A percentile compares a stretch with the other conserved stretches of the same genome.
phyloP scores from a whole-genome alignment of 2,797 vertebrate genomes.

The Xenentodon cancila region DNA sequence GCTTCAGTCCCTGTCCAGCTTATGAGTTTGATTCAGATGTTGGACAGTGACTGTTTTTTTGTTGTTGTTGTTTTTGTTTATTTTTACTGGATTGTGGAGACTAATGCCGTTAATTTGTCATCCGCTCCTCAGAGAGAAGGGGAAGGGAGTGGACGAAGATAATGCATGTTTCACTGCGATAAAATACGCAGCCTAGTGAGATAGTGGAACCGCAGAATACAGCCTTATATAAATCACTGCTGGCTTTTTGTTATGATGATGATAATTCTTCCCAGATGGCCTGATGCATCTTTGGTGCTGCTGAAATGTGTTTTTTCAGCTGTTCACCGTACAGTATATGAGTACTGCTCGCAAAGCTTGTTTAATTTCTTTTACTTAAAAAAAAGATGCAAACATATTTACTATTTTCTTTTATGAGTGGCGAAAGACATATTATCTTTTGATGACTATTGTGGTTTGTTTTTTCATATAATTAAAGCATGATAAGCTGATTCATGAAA shows the following conservation, averaged over 20 bases:
- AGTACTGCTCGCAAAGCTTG: constrained; percentile 27
- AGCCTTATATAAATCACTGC: constrained; percentile 69
- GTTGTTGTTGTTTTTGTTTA: too few species aligned
- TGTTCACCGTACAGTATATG: not conserved
- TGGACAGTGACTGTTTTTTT: constrained; percentile 40
- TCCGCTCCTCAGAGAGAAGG: constrained; percentile 37
- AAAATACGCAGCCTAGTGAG: constrained; percentile 69
- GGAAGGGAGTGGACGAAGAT: constrained; percentile 60
- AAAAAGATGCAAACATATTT: constrained; percentile 4
- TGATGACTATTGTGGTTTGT: too few species aligned
- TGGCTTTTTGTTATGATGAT: constrained; percentile 67
- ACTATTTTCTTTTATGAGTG: not conserved
- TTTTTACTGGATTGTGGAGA: constrained; percentile 55
- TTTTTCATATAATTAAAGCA: too few species aligned
- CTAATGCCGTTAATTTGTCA: constrained; percentile 64
- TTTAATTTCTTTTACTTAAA: constrained; percentile 30
- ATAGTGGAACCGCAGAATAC: constrained; percentile 61
- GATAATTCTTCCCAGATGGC: constrained; percentile 78
- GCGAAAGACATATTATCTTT: not conserved
- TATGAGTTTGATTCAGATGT: constrained; percentile 63
- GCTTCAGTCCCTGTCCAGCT: constrained; percentile 19
- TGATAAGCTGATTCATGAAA: too few species aligned
- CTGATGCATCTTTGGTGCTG: constrained; percentile 59
- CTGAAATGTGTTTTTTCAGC: constrained; percentile 54
- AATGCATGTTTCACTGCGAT: constrained; percentile 59